Base-by-base conservation (phyloP, 1,140 invertebrate genomes). In the Capitella teleta region DNA sequence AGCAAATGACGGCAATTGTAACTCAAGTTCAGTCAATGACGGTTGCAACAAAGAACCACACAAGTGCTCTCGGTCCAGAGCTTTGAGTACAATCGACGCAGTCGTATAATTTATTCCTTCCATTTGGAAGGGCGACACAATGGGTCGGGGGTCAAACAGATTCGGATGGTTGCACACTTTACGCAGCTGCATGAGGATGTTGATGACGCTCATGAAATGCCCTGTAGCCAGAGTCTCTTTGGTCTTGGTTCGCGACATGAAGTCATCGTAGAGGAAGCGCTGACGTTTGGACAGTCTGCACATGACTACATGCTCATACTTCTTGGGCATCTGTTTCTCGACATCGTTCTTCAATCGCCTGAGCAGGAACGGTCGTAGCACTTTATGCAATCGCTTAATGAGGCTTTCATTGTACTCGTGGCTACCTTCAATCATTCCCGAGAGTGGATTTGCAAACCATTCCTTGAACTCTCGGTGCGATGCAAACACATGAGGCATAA, bases 91-190 rank as follows among this genome's bases (percentile, higher is more conserved):
- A 24, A 85, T 24, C 6, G 68, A 70, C 23, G 68, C 81, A 26
- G 84, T 82, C 49, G 76, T 64, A 60, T 78, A 83, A 19, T 74
- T 70, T 25, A 96, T 79, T 6, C 80, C 80, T 55, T 86, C 79
- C 80, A 88, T 86, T 74, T 88, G 85, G 75, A 96, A 93, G 30
- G 95, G 93, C 18, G 93, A 95, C 10, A 87, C 78, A 32, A 88
- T 95, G 25, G 93, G 92, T 53, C 95, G 78, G 44, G 91, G 83
- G 78, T 99, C 95, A 76, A 99, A 99, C 58, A 99, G 78, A 77
- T 98, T 96, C 5, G 96, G 96, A 79, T 99, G 96, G 76, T 99
- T 99, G 75, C 96, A 99, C 37, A 98, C 96, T 79, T 99, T 99
- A 28, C 96, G 78, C 56, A 99, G 73, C 74, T 99, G 96, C 95